Conservation (phyloP, 2,797 vertebrate genomes). For the Enteromius afrohamiltoni region DNA sequence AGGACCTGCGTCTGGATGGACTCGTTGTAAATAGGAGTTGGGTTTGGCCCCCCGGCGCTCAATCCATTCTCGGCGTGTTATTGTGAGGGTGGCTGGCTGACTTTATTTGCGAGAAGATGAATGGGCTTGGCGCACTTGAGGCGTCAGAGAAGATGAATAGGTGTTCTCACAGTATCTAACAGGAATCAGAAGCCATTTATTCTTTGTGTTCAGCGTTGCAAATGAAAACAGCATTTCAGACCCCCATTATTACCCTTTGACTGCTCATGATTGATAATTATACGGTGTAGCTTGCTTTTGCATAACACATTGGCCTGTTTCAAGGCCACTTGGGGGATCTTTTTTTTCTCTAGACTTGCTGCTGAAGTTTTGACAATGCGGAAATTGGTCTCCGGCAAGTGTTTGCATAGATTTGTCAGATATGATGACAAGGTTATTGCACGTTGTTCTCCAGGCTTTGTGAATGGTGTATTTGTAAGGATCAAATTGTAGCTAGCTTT, state of each 20-base stretch:
- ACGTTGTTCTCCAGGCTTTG: background rate
- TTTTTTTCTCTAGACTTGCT: background rate
- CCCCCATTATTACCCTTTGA: conserved; percentile 42
- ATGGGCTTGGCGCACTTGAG: conserved; percentile 6
- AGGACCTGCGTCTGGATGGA: conserved; percentile 57
- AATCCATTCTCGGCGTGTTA: background rate
- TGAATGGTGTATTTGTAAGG: background rate
- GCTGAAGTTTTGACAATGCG: background rate
- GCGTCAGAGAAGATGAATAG: conserved; percentile 21
- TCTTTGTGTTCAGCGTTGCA: conserved; percentile 29
- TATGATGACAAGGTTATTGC: conserved; percentile 1
- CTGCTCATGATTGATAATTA: conserved; percentile 50
- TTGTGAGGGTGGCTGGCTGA: conserved; percentile 28
- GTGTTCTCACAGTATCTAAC: conserved; percentile 16
- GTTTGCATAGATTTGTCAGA: conserved; percentile 8
- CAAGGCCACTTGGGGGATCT: background rate
- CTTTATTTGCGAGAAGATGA: conserved; percentile 32
- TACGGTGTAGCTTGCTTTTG: conserved; percentile 22
- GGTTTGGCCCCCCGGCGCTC: background rate
- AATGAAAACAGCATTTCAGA: conserved; percentile 12
- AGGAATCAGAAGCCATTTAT: conserved; percentile 46
- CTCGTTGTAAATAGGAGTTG: background rate
- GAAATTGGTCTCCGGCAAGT: conserved; percentile 7
- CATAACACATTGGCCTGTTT: conserved; percentile 32
- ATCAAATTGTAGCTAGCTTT: background rate